phyloP scores from a whole-genome alignment of 2,113 vertebrate genomes.

The Pelecanoides urinatrix region DNA sequence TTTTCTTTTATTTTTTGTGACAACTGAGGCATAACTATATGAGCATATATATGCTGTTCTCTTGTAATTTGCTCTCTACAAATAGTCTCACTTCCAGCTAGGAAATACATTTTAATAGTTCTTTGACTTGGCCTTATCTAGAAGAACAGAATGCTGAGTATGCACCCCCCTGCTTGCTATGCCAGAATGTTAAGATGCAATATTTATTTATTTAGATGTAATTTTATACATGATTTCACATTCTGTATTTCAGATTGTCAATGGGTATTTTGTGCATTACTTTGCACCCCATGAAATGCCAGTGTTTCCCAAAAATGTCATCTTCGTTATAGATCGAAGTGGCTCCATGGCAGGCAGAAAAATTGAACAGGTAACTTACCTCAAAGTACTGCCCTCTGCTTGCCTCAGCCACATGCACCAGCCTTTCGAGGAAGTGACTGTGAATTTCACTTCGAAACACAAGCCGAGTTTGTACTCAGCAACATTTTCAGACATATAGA shows the following conservation, averaged over 20 bases:
- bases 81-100: neutral
- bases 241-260: slow-evolving; percentile 74
- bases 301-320: slow-evolving; percentile 85
- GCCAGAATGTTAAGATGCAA: neutral
- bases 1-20: neutral
- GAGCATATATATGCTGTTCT: neutral
- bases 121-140: neutral
- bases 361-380: slow-evolving; percentile 84
- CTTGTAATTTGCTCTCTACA: neutral
- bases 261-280: slow-evolving; percentile 92
- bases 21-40: neutral
- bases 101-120: neutral
- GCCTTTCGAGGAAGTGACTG: neutral
- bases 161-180: neutral
- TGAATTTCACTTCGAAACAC: neutral
- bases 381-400: neutral
- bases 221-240: neutral
- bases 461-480: neutral
- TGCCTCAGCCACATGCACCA: neutral
- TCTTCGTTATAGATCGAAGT: slow-evolving; percentile 90
- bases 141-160: neutral
- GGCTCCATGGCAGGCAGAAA: slow-evolving; percentile 89
- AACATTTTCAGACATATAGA: neutral
- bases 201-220: neutral
- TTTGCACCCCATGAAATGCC: slow-evolving; percentile 83